Evolutionary conservation across 2,797 vertebrate species (phyloP), one percentile per base, ranked within the genome.

Genomic region (Phylloscopus collybita): DNA sequence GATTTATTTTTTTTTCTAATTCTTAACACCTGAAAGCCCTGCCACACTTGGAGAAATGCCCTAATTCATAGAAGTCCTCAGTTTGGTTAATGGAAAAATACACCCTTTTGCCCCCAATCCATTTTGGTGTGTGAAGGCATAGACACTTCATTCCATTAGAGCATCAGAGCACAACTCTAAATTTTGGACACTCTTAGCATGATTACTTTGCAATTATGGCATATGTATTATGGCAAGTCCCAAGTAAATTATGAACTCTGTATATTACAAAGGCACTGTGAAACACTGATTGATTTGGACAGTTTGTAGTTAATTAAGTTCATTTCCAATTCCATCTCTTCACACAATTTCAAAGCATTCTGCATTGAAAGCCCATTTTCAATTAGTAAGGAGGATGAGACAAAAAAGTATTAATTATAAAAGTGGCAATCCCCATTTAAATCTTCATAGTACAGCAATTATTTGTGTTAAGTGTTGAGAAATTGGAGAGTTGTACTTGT

Each of bases 301-400:
- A 98, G 97, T 97, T 97, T 97, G 97, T 95, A 97, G 97, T 98
- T 98, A 98, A 98, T 98, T 97, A 98, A 97, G 97, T 97, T 98
- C 96, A 98, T 98, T 98, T 98, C 95, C 96, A 98, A 98, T 98
- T 97, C 98, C 96, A 94, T 97, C 95, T 97, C 95, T 93, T 97
- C 96, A 97, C 95, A 96, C 95, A 96, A 94, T 97, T 97, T 98
- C 97, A 98, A 98, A 98, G 96, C 96, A 94, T 97, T 97, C 88
- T 96, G 76, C 96, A 96, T 93, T 96, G 97, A 97, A 98, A 97
- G 93, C 86, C 96, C 95, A 96, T 97, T 98, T 98, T 98, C 97
- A 98, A 98, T 98, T 98, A 98, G 94, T 96, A 95, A 96, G 93
- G 94, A 97, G 80, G 91, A 98, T 97, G 96, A 98, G 98, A 98